Conservation (phyloP, 2,113 vertebrate genomes). For the Zingel zingel region DNA sequence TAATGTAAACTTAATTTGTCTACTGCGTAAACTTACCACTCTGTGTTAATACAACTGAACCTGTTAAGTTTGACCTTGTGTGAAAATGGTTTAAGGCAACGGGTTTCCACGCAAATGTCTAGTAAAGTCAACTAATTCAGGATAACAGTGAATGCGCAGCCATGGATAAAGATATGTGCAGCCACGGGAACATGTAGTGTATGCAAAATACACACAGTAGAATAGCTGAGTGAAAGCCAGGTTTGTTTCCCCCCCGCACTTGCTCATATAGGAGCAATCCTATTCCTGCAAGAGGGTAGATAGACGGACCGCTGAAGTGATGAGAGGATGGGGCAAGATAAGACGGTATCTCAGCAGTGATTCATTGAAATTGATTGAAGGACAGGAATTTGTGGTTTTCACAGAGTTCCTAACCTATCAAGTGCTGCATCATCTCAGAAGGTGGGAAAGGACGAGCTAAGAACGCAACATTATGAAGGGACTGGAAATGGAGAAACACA, state of each 20-base stretch:
- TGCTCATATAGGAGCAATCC: constrained; percentile 28
- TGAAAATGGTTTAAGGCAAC: too few species aligned
- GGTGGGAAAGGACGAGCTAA: background rate
- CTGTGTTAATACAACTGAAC: too few species aligned
- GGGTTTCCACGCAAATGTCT: too few species aligned
- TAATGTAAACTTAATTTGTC: too few species aligned
- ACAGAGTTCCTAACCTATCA: constrained; percentile 29
- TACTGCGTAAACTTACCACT: too few species aligned
- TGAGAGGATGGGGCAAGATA: constrained; percentile 22
- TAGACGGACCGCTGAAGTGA: constrained; percentile 14
- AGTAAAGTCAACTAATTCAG: too few species aligned
- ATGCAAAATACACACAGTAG: constrained; percentile 10
- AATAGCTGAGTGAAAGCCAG: constrained; percentile 24
- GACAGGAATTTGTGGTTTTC: constrained; percentile 34
- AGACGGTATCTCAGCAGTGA: constrained; percentile 37
- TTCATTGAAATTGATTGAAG: constrained; percentile 40
- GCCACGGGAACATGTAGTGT: background rate
- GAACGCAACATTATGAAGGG: constrained; percentile 4
- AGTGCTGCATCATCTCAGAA: constrained; percentile 28
- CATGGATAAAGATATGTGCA: constrained; percentile 1
- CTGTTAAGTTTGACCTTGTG: too few species aligned
- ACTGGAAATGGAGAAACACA: constrained; percentile 10
- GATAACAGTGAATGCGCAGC: background rate
- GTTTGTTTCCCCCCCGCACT: background rate
- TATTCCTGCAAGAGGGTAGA: constrained; percentile 17